Evolutionary conservation across 2,797 vertebrate species (phyloP), one percentile per base, ranked within the genome.

Genomic region (Helarctos malayanus): DNA sequence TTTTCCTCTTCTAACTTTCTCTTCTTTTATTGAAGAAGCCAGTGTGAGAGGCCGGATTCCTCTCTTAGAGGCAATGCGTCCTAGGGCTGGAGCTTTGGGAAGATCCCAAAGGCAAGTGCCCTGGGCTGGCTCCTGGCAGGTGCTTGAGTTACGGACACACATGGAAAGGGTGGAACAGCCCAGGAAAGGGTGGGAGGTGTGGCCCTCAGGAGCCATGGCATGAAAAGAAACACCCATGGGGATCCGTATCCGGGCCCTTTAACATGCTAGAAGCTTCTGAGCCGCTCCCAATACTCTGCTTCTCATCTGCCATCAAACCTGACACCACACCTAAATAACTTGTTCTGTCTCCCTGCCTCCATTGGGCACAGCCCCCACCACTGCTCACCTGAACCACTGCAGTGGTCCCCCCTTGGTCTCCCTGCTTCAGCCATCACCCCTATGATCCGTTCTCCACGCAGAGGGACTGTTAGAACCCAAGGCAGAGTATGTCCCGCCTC

Each of bases 211-310:
- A 54, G 76, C 54, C 7, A 1, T 41, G 41, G 41, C 41, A 41
- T 8, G 83, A 18, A 71, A 38, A 21, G 57, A 32, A 35, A 86
- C 21, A 35, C 52, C 29, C 21, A 0, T 0, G 11, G n/a, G 8
- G 35, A 52, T 57, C 7, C 9, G 29, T 2, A 54, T 23, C 56
- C 38, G 32, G 76, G 65, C 61, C 29, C 16, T 7, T 35, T 38
- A 1, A 2, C 69, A n/a, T 52, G 38, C 88, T 38, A 3, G 85
- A 56, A 41, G 68, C 41, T 61, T n/a, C 29, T 0, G 54, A 32
- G 56, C 29, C 2, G 27, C 78, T 38, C 38, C 49, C 27, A 0
- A 10, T 1, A 12, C 23, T 15, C n/a, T 1, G 4, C n/a, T 11
- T 27, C 13, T n/a, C 32, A 7, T 15, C 38, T 1, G 1, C 21